Conservation (phyloP, 2,888 invertebrate species). For the Anoncus sp. region DNA sequence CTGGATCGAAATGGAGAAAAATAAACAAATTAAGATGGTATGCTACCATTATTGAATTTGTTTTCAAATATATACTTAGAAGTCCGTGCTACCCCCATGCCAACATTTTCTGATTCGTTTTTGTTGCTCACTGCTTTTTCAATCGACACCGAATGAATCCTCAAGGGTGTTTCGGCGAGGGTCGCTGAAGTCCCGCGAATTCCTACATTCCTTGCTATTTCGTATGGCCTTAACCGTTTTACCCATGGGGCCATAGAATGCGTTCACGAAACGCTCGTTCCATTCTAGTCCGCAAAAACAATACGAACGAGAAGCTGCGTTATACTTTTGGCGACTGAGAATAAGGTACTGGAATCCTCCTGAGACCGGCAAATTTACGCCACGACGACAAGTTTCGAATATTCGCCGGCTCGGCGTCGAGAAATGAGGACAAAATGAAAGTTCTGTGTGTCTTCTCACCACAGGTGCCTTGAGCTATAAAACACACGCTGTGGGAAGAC, state of each 20-base stretch:
- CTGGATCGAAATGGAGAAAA: background rate
- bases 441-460: conserved; percentile 33
- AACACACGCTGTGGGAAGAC: conserved; percentile 4
- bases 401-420: conserved; percentile 36
- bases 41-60: conserved; percentile 8
- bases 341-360: conserved; percentile 35
- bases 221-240: conserved; percentile 46
- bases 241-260: conserved; percentile 29
- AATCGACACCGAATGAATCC: conserved; percentile 71
- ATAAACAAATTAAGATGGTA: conserved; percentile 10
- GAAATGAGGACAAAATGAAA: conserved; percentile 34
- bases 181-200: conserved; percentile 56
- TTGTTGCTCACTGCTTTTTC: conserved; percentile 57
- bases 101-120: conserved; percentile 22
- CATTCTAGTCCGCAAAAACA: conserved; percentile 61
- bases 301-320: conserved; percentile 40
- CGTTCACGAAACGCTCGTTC: conserved; percentile 36
- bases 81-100: background rate
- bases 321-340: conserved; percentile 46
- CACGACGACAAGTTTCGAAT: conserved; percentile 26
- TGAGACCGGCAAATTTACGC: conserved; percentile 55
- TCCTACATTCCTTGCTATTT: conserved; percentile 70
- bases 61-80: conserved; percentile 10
- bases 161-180: conserved; percentile 54
- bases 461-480: background rate